Evolutionary conservation across 92 coral and sea anemone species (phyloP).

Genomic region (Meandrina meandrites): DNA sequence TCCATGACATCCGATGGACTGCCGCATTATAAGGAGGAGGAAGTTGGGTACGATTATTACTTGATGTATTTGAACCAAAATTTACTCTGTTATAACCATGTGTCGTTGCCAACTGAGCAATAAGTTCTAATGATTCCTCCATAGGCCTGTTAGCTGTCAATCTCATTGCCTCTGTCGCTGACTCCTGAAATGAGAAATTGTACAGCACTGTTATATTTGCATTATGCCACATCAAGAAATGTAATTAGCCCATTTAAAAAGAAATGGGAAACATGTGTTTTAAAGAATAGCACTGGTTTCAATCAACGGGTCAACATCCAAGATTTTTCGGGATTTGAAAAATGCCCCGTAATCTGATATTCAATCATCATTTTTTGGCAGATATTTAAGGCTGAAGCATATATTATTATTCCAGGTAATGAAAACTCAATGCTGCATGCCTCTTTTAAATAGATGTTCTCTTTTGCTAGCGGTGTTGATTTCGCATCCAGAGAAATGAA

Average conservation of each 20-base stretch:
- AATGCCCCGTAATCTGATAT: conserved; percentile 38
- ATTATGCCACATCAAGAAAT: neutral
- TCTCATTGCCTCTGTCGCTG: conserved; percentile 69
- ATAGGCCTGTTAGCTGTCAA: conserved; percentile 74
- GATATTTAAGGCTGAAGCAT: conserved; percentile 34
- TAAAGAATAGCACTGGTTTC: neutral
- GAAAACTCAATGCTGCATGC: neutral
- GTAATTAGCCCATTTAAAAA: neutral
- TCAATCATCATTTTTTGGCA: conserved; percentile 11
- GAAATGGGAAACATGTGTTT: conserved; percentile 16
- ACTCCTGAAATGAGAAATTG: conserved; percentile 50
- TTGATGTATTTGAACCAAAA: conserved; percentile 44
- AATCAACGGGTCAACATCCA: conserved; percentile 35
- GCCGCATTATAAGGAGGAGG: conserved; percentile 87
- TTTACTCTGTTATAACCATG: conserved; percentile 45
- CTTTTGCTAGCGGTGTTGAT: neutral
- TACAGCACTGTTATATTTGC: neutral
- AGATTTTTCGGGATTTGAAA: conserved; percentile 27
- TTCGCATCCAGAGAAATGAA: neutral
- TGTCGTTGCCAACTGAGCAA: conserved; percentile 39
- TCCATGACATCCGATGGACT: conserved; percentile 74
- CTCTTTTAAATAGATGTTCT: neutral
- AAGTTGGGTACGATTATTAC: conserved; percentile 49
- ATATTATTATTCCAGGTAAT: conserved; percentile 6
- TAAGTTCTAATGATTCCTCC: conserved; percentile 70